Base-by-base conservation (phyloP, 2,797 vertebrate species). In the Melanotaenia parkinsoni region DNA sequence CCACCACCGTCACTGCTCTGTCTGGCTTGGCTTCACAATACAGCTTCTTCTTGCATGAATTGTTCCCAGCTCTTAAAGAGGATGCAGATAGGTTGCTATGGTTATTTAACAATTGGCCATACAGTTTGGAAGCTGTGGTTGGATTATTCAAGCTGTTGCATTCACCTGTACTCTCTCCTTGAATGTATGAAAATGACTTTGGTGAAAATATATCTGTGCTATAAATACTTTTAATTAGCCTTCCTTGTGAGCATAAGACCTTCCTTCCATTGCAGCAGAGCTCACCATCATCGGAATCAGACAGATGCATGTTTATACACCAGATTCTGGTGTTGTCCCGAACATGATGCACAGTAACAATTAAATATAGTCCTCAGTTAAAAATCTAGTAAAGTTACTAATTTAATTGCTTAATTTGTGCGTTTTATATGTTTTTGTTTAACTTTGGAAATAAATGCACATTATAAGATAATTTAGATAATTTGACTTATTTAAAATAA, bases 1-100 rank as follows among this genome's bases (percentile, higher is more conserved):
- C 76, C 75, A 77, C 68, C 78, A 53, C 74, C 70, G 35, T 35
- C 5, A 70, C 28, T 63, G 68, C 69, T 45, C 57, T 6, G 63
- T 8, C 58, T 69, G 65, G 70, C 70, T 77, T 78, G 81, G 78
- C 84, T 70, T 77, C 88, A 76, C 79, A 83, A 74, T 74, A 83
- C 71, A 47, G 63, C 53, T 77, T 70, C 61, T 65, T 85, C 87
- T 88, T 85, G 77, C 82, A 86, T 90, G 80, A 89, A 91, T 83
- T 79, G 83, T 85, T 82, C 76, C 56, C 64, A 6, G 76, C 75
- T 77, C 50, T 79, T 45, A 65, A 79, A 59, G 45, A 62, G 59
- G 73, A 74, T 76, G 59, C 66, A 66, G 74, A 73, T 58, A 22
- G 59, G 71, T 69, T 65, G 50, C 56, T 56, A 67, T 68, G 59